Base-by-base conservation (phyloP, 1,140 invertebrate genomes). In the Drosophila miranda region DNA sequence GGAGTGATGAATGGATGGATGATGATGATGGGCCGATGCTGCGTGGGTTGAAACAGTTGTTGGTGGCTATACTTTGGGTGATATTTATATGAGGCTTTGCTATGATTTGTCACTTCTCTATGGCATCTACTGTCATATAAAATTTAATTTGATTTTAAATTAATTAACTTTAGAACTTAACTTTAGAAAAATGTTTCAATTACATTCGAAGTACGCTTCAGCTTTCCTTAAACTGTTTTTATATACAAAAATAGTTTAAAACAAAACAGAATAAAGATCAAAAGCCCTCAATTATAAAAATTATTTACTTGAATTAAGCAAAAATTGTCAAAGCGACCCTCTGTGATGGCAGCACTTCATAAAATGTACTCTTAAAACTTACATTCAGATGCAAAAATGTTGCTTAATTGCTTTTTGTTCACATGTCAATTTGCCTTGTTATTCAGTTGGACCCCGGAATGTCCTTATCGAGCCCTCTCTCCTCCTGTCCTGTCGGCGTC, bases 381-480 rank as follows among this genome's bases (percentile, higher is more conserved):
- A 9, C 58, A 44, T 43, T 70, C 9, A 44, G 45, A 19, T 30
- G 30, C 45, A 51, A 79, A 58, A 64, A 57, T 56, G 58, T 66
- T 53, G 57, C 64, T 48, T 75, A 83, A 83, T 78, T 63, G 75
- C 55, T 56, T 51, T 66, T 41, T 71, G 71, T 83, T 83, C 71
- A 78, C 79, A 78, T 83, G 75, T 49, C 79, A 83, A 83, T 83
- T 83, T 83, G 71, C 61, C 63, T 64, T 83, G 75, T 75, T 83
- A 46, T 82, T 42, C 42, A 48, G 42, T 58, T 48, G 34, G 60
- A 59, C 21, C 23, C 30, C 13, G 43, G 46, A 51, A 53, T 64
- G 58, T 58, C 54, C 69, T 69, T 55, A 21, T 62, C 56, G 42
- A 43, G 48, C 16, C n/a, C 16, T 38, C 46, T 41, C 26, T n/a